Evolutionary conservation across 2,113 vertebrate genomes (phyloP), one percentile per base, ranked within the genome.

Genomic region (Caranx melampygus): DNA sequence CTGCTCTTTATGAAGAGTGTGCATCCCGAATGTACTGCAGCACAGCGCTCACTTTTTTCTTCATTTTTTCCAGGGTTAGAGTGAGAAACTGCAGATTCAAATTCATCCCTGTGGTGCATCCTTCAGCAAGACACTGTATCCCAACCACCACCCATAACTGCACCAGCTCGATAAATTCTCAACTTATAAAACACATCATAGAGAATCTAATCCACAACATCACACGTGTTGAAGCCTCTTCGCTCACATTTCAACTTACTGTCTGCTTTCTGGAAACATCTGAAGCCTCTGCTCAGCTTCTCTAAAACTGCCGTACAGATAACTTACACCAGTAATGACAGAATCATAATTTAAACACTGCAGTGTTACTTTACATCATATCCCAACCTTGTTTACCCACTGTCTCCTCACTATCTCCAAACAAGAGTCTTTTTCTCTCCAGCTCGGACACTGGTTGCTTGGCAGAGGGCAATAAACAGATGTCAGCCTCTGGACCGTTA

Each of bases 401-500:
- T n/a, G 26, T 54, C 26, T 73, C 76, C 59, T 44, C 12, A 55
- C 52, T 65, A 21, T 64, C 13, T 35, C 44, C 49, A 33, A 59
- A 81, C 54, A 69, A 49, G 31, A 21, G 55, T 52, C 34, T 33
- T 8, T 16, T 57, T 59, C 52, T 70, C 11, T 59, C 20, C 64
- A n/a, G 21, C n/a, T 66, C 60, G 42, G 69, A 33, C 35, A 4
- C 37, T 3, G 45, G 76, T 77, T 80, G 35, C 72, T 64, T 34
- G 49, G 85, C 51, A 70, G 26, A 9, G 20, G 31, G n/a, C 1
- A 37, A 71, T 72, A 72, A 82, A 69, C 51, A 75, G 70, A 72
- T 68, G 49, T 55, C 57, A 40, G n/a, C 26, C 20, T 67, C 70
- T 51, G 14, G n/a, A 61, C 18, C 44, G 33, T 58, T 7, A 58